Base-by-base conservation (phyloP, 2,113 vertebrate species). In the Rhizomys pruinosus region DNA sequence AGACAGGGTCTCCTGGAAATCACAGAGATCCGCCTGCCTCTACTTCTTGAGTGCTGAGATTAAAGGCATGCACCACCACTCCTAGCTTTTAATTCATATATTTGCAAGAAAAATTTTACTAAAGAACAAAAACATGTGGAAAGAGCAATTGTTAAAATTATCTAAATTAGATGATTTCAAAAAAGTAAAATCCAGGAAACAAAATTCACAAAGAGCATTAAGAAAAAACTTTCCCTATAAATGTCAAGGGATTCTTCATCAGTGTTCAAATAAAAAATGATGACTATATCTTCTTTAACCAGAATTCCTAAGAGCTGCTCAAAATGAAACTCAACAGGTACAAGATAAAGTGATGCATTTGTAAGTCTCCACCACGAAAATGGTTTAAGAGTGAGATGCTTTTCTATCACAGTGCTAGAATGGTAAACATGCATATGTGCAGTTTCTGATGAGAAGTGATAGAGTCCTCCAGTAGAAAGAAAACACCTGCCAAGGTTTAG, bases 401-500 rank as follows among this genome's bases (percentile, higher is more conserved):
- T 16, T 22, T 61, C 59, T 86, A 52, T 84, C 68, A 95, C 84
- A 97, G 93, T 0, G 0, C 39, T 55, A 9, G 11, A 20, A 77
- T 11, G 71, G 17, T 74, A 93, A 91, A 69, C 77, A 87, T 64
- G 77, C 64, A 84, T 11, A 89, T 8, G 29, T 61, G 64, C 61
- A 94, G 7, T 59, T 87, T 55, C 7, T n/a, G 93, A 80, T 89
- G 95, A 95, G 89, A 2, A 13, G 20, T 94, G 7, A 52, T 63
- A 80, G 57, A 98, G 97, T 97, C 96, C 93, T 98, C 97, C 95
- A 96, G 94, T 91, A 98, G 97, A 98, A 98, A 97, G 97, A 86
- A 90, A 94, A 84, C 17, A 94, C 94, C 88, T 95, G 87, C 52
- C 29, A 82, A 57, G 1, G 15, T 52, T 90, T 73, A 89, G 77